Conservation (phyloP, 2,797 vertebrate species). For the Labroides dimidiatus region DNA sequence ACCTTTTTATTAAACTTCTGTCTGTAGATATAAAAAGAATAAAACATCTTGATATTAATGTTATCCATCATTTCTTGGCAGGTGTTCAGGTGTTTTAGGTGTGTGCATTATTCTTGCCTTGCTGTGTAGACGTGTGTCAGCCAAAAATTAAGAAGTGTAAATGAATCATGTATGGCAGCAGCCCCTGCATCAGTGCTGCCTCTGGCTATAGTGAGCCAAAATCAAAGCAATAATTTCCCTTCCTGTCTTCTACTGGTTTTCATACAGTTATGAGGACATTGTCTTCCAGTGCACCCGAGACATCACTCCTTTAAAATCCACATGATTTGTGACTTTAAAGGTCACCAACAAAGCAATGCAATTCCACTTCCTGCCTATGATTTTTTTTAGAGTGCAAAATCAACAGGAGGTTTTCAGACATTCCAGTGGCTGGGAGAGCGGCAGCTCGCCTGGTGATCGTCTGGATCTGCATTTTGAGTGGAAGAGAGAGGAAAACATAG, state of each 20-base stretch:
- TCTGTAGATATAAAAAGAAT: neutral
- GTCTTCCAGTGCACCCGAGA: neutral
- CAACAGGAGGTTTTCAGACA: constrained; percentile 66
- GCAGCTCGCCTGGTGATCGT: constrained; percentile 79
- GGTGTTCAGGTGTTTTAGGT: neutral
- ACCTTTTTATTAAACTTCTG: neutral
- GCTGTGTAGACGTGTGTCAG: neutral
- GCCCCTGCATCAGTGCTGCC: constrained; percentile 19
- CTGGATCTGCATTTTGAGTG: constrained; percentile 66
- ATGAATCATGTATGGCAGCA: constrained; percentile 29
- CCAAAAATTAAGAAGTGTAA: constrained; percentile 29
- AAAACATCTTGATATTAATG: neutral
- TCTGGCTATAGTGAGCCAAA: constrained; percentile 62
- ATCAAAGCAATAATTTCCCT: constrained; percentile 52
- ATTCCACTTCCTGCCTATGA: neutral
- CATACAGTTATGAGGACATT: constrained; percentile 34
- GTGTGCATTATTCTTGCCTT: neutral
- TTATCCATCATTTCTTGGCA: constrained; percentile 3
- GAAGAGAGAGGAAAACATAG: constrained; percentile 60
- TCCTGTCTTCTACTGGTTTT: constrained; percentile 47
- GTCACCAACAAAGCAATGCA: constrained; percentile 25
- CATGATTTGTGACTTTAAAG: constrained; percentile 34
- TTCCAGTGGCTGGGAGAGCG: constrained; percentile 74
- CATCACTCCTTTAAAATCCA: neutral
- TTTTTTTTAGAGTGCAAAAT: constrained; percentile 51